Evolutionary conservation across 1,140 invertebrate genomes (phyloP).

Genomic region (Euglossa dilemma): DNA sequence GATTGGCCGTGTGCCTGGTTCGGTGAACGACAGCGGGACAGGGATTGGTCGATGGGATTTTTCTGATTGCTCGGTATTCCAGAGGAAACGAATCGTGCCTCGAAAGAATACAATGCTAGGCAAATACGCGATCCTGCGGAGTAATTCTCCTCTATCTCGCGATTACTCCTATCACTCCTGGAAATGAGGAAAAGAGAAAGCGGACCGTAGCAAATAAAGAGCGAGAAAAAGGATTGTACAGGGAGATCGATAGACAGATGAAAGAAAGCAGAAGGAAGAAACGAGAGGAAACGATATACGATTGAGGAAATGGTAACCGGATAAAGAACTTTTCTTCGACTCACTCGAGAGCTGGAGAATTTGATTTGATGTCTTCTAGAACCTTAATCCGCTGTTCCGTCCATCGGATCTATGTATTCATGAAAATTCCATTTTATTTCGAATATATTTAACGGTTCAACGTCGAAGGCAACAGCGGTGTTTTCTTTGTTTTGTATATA

Average conservation of each 20-base stretch:
- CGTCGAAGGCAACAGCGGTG: neutral
- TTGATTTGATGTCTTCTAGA: neutral
- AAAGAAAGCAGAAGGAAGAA: neutral
- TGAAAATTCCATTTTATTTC: neutral
- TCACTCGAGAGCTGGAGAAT: neutral
- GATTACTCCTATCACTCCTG: slow-evolving; percentile 4
- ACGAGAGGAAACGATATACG: slow-evolving; percentile 11
- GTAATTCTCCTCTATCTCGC: slow-evolving; percentile 1
- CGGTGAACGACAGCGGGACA: neutral
- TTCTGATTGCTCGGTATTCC: slow-evolving; percentile 5
- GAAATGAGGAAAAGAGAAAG: neutral
- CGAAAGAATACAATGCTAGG: slow-evolving; percentile 21
- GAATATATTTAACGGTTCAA: neutral
- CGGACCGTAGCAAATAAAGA: neutral
- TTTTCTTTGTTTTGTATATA: neutral
- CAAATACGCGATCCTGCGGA: slow-evolving; percentile 6
- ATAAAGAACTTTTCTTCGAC: neutral
- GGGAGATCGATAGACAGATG: neutral
- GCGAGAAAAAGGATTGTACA: neutral
- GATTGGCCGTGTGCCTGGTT: neutral
- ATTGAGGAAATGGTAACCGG: neutral
- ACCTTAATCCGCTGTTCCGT: neutral
- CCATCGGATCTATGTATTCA: neutral
- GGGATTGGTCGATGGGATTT: slow-evolving; percentile 5
- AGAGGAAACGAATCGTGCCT: neutral